Conservation (phyloP, 2,888 invertebrate species). For the Scelioninae gen. 2 region DNA sequence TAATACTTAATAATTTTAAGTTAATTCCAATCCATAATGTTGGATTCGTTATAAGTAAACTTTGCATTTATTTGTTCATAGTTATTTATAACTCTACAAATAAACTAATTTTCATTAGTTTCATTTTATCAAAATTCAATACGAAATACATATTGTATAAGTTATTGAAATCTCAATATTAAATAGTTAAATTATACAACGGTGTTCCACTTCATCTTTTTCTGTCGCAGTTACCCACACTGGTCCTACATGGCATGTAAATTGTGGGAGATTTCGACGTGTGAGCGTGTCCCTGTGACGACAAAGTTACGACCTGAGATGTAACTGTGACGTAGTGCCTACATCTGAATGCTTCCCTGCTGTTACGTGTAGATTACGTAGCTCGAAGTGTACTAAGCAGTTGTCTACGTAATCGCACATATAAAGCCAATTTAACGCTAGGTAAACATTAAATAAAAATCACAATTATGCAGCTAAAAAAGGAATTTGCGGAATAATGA, state of each 20-base stretch:
- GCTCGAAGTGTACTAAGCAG: constrained; percentile 11
- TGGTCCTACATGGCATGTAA: not conserved
- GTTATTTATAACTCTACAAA: no score
- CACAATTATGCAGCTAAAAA: not conserved
- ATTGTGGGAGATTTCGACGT: constrained; percentile 2
- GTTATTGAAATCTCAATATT: no score
- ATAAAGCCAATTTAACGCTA: constrained; percentile 38
- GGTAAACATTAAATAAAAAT: constrained; percentile 26
- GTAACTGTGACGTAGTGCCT: constrained; percentile 22
- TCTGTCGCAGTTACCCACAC: no score
- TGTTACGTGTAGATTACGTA: constrained; percentile 28
- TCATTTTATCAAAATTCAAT: no score
- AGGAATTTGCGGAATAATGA: not conserved
- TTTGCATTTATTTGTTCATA: no score
- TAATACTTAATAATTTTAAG: no score
- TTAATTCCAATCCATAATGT: no score
- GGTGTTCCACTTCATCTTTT: no score
- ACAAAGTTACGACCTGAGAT: constrained; percentile 11
- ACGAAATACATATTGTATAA: no score
- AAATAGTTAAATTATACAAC: no score
- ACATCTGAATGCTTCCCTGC: constrained; percentile 12
- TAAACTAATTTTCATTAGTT: no score
- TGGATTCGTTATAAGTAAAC: no score
- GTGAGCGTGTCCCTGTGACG: constrained; percentile 10
- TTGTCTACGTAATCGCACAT: constrained; percentile 24